Conservation (phyloP, 2,797 vertebrate genomes). For the Zenarchopterus dispar region DNA sequence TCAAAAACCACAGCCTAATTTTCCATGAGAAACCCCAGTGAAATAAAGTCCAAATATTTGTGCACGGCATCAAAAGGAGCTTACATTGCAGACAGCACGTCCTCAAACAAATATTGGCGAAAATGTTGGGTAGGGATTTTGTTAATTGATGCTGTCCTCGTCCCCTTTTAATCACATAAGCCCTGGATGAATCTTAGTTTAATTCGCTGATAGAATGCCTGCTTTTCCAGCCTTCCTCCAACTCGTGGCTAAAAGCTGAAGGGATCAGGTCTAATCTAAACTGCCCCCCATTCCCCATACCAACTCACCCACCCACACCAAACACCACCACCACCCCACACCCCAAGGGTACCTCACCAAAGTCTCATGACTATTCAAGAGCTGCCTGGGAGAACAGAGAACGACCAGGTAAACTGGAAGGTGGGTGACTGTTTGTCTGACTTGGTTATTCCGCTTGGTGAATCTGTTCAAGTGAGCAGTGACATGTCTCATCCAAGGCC, state of each 20-base stretch:
- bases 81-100: conserved; percentile 73
- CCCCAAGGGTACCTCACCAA: conserved; percentile 30
- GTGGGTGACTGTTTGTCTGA: conserved; percentile 75
- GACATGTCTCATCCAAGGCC: conserved; percentile 71
- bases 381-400: conserved; percentile 37
- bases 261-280: conserved; percentile 77
- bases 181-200: conserved; percentile 81
- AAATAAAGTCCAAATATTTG: conserved; percentile 75
- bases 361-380: conserved; percentile 51
- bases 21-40: conserved; percentile 46
- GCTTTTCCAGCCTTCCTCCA: conserved; percentile 59
- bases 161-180: conserved; percentile 83
- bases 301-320: not conserved
- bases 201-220: conserved; percentile 79
- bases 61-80: conserved; percentile 66
- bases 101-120: conserved; percentile 78
- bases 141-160: conserved; percentile 81
- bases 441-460: conserved; percentile 75
- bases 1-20: conserved; percentile 51
- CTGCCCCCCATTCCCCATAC: conserved; percentile 13
- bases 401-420: conserved; percentile 53
- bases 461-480: conserved; percentile 74
- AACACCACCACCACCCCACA: not conserved
- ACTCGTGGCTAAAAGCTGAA: conserved; percentile 64
- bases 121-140: conserved; percentile 78